Evolutionary conservation across 2,797 vertebrate genomes (phyloP).

Genomic region (Fundulus diaphanus): DNA sequence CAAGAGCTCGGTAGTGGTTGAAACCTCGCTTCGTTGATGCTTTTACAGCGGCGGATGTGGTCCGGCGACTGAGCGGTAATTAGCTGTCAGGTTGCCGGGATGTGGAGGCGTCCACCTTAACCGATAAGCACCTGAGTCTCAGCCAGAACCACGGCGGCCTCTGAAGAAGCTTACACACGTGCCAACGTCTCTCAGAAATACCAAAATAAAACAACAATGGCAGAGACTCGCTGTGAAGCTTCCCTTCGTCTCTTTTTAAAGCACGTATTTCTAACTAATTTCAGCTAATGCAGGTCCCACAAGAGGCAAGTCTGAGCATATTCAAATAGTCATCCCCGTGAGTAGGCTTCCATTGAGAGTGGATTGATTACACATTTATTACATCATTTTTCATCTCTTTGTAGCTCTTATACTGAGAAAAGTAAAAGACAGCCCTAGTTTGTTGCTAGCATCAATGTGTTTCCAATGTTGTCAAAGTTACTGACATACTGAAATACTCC

Average conservation of each 20-base stretch:
- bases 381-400: slow-evolving; percentile 42
- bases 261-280: slow-evolving; percentile 49
- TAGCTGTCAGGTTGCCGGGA: slow-evolving; percentile 56
- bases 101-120: slow-evolving; percentile 55
- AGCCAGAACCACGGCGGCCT: slow-evolving; percentile 55
- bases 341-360: slow-evolving; percentile 36
- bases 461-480: slow-evolving; percentile 2
- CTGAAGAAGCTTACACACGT: slow-evolving; percentile 66
- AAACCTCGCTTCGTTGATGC: slow-evolving; percentile 5
- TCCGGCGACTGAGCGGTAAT: slow-evolving; percentile 60
- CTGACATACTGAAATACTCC: slow-evolving; percentile 24
- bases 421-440: slow-evolving; percentile 6
- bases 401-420: slow-evolving; percentile 10
- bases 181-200: slow-evolving; percentile 54
- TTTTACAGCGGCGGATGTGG: slow-evolving; percentile 19
- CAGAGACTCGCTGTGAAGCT: slow-evolving; percentile 54
- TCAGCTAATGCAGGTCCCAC: slow-evolving; percentile 31
- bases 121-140: slow-evolving; percentile 58
- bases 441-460: slow-evolving; percentile 14
- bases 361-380: slow-evolving; percentile 51
- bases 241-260: slow-evolving; percentile 52
- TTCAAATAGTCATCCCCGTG: slow-evolving; percentile 45
- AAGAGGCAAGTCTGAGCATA: slow-evolving; percentile 54
- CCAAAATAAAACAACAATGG: slow-evolving; percentile 45
- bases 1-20: slow-evolving; percentile 14